Base-by-base conservation (phyloP, 2,113 vertebrate species). In the Pithys albifrons region DNA sequence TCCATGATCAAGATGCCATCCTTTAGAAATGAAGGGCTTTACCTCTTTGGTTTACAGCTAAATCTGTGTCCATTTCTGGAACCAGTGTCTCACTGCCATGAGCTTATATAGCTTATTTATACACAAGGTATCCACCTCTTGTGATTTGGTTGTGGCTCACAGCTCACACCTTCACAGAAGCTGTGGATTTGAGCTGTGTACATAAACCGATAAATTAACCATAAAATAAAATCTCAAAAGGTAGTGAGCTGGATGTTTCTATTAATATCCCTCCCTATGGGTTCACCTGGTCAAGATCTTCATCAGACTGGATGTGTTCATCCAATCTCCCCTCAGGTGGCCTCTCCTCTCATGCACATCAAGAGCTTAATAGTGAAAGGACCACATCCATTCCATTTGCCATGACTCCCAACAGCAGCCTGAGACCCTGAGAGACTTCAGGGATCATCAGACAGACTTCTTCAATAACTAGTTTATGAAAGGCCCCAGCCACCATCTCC, bases 51-150 rank as follows among this genome's bases (percentile, higher is more conserved):
- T 24, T 72, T 66, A 43, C 12, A 37, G 64, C 54, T 80, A 83
- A 73, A 88, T 49, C 37, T 27, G 10, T 83, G 90, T 35, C 0
- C 0, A 52, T 75, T 92, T 95, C 79, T 1, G 0, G 78, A 91
- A 64, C 59, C 0, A 0, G 14, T 85, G 75, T 88, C 35, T 66
- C 2, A 0, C 18, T 90, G 58, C 41, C 79, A 43, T 37, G 31
- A 88, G 64, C 61, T 88, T 74, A 52, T 41, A 93, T 74, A 77
- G 69, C 39, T 46, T 86, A 80, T 33, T 88, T 64, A 81, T 13
- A 71, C 65, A 80, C 76, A 52, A 55, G 6, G 12, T 22, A 84
- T 67, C 78, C 4, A 1, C 28, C 57, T 86, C 72, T 57, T 76
- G 28, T 31, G 76, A 82, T 71, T 31, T 74, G n/a, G 25, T 70